Evolutionary conservation across 2,797 vertebrate genomes (phyloP).

Genomic region (Masticophis lateralis): DNA sequence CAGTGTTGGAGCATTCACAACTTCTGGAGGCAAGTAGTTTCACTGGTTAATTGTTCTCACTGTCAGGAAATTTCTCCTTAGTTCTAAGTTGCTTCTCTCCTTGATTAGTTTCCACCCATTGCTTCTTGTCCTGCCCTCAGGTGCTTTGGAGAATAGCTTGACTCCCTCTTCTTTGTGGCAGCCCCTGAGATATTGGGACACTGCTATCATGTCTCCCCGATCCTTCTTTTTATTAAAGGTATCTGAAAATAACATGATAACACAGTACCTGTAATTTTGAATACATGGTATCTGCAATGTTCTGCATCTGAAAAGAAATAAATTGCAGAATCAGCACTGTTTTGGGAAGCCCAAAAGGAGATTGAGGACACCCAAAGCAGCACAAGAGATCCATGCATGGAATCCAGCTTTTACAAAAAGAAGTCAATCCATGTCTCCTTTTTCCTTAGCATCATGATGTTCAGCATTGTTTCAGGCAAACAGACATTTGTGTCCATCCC

Average conservation of each 20-base stretch:
- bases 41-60: too few relatives aligned
- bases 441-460: background rate
- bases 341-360: background rate
- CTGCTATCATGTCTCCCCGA: too few relatives aligned
- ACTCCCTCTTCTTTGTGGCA: too few relatives aligned
- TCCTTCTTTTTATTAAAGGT: background rate
- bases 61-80: too few relatives aligned
- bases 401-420: background rate
- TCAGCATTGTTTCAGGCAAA: background rate
- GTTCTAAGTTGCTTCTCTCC: too few relatives aligned
- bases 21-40: too few relatives aligned
- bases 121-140: too few relatives aligned
- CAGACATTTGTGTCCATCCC: background rate
- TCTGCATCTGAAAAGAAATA: conserved; percentile 55
- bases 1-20: too few relatives aligned
- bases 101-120: too few relatives aligned
- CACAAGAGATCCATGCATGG: background rate
- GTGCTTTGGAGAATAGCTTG: too few relatives aligned
- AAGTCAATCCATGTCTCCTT: background rate
- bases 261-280: conserved; percentile 33
- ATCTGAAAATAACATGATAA: background rate
- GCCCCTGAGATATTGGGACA: too few relatives aligned
- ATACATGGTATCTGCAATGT: conserved; percentile 45
- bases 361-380: background rate
- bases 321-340: background rate